Conservation (phyloP, 2,797 vertebrate genomes). For the Lepus townsendii region DNA sequence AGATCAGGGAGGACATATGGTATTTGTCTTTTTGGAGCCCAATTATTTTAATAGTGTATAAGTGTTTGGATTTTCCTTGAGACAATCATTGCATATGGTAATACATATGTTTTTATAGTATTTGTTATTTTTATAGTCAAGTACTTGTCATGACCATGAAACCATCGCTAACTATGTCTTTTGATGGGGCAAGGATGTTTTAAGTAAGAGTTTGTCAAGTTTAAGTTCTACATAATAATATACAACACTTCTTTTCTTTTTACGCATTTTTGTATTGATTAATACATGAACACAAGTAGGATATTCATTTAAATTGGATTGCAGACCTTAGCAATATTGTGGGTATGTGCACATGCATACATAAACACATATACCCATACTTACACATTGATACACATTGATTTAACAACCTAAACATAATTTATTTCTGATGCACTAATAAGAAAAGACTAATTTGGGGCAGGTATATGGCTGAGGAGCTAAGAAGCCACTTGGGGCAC, state of each 20-base stretch:
- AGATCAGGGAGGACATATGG: no score
- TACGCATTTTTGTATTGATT: neutral
- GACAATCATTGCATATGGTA: neutral
- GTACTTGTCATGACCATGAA: neutral
- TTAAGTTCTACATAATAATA: slow-evolving; percentile 43
- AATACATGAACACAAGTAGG: slow-evolving; percentile 25
- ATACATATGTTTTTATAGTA: neutral
- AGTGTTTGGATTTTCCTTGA: neutral
- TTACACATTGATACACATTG: neutral
- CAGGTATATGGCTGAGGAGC: no score
- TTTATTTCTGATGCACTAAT: slow-evolving; percentile 25
- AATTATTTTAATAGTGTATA: slow-evolving; percentile 20
- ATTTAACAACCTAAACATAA: slow-evolving; percentile 1
- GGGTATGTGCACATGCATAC: neutral
- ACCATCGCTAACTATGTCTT: neutral
- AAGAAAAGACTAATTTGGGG: neutral
- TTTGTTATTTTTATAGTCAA: neutral
- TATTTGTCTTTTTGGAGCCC: no score
- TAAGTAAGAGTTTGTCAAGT: slow-evolving; percentile 9
- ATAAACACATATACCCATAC: neutral
- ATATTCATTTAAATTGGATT: slow-evolving; percentile 48
- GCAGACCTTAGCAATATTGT: neutral
- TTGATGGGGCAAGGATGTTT: neutral
- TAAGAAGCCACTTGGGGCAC: no score
- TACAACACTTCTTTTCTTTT: neutral